Conservation (phyloP, 2,113 vertebrate species). For the Ptilonorhynchus violaceus region DNA sequence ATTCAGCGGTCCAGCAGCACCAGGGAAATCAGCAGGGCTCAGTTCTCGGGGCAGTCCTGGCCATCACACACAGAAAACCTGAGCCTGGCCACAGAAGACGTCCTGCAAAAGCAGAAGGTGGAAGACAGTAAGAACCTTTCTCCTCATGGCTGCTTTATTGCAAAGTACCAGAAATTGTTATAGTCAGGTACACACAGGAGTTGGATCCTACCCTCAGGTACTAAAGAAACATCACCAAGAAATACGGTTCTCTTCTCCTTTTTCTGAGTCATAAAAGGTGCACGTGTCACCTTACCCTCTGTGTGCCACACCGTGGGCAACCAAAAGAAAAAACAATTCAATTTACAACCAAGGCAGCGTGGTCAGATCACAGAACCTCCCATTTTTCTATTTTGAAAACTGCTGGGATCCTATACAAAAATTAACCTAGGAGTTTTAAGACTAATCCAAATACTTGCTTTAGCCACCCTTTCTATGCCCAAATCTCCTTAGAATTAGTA, state of each 20-base stretch:
- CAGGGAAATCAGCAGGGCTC: neutral
- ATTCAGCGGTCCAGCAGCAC: neutral
- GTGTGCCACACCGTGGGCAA: fast-evolving
- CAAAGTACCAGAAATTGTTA: neutral
- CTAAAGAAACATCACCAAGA: neutral
- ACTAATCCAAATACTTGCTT: neutral
- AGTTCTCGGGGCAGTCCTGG: fast-evolving
- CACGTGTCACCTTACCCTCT: fast-evolving
- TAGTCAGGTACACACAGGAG: neutral
- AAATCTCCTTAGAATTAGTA: neutral
- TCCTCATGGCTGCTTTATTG: neutral
- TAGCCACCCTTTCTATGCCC: neutral
- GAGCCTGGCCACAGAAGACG: neutral
- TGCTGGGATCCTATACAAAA: neutral
- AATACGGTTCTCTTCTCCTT: neutral
- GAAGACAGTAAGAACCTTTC: neutral
- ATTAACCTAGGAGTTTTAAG: neutral
- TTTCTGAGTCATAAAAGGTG: neutral
- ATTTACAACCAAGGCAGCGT: neutral
- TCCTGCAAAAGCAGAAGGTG: neutral
- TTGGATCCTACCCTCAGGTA: neutral
- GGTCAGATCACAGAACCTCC: neutral
- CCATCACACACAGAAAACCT: neutral
- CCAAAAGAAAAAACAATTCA: neutral
- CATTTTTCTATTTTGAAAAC: neutral